phyloP scores from a whole-genome alignment of 2,113 vertebrate species.

The Syngnathus scovelli region DNA sequence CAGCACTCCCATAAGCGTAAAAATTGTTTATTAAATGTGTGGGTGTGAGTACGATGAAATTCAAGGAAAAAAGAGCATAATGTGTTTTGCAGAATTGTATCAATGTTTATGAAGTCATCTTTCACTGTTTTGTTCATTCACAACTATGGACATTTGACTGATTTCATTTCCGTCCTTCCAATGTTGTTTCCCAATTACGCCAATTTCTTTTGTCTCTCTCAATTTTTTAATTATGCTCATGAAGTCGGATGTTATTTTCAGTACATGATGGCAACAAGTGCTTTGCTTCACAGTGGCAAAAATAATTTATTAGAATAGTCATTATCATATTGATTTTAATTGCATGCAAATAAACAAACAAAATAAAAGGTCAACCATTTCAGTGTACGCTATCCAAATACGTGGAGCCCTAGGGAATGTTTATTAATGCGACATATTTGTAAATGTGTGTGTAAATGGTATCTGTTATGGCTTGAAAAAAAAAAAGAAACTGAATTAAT shows the following conservation, averaged over 20 bases:
- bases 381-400: neutral
- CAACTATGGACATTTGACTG: too few relatives aligned
- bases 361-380: neutral
- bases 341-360: neutral
- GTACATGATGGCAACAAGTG: neutral
- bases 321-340: neutral
- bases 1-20: conserved; percentile 15
- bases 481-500: neutral
- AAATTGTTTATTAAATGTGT: conserved; percentile 2
- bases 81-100: too few relatives aligned
- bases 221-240: too few relatives aligned
- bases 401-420: neutral
- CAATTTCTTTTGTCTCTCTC: neutral
- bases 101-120: too few relatives aligned
- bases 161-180: neutral
- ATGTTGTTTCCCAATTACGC: neutral
- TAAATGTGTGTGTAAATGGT: neutral
- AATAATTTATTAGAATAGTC: neutral
- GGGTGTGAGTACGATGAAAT: too few relatives aligned
- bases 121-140: too few relatives aligned
- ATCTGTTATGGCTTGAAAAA: neutral
- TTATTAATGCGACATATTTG: neutral
- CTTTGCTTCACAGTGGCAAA: neutral
- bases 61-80: too few relatives aligned
- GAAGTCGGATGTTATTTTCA: neutral